Evolutionary conservation across 2,113 vertebrate genomes (phyloP), one percentile per base, ranked within the genome.

Genomic region (Osmerus mordax): DNA sequence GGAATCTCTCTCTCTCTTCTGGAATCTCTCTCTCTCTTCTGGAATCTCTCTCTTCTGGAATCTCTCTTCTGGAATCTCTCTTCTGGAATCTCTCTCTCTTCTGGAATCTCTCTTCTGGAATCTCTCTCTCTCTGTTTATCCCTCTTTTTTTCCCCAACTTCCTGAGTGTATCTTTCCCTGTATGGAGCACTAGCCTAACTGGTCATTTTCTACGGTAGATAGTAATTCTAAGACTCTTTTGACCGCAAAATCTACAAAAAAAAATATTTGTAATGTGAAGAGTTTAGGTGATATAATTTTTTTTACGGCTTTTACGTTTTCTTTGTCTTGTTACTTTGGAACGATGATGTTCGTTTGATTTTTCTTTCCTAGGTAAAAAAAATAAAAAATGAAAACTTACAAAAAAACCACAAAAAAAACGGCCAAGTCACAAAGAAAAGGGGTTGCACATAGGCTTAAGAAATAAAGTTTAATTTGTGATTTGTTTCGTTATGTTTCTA

Each of bases 361-460:
- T 90, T 88, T 93, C 92, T 86, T 95, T 94, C 87, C 92, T 94
- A 95, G 90, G 91, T 84, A 67, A 73, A 81, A 81, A 87, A 81
- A 93, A 52, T n/a, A 56, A 71, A 51, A 25, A 52, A 41, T n/a
- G 41, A 19, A 36, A 65, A 51, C 9, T 14, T 63, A 15, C 19
- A 69, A 74, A 86, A 76, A 64, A 65, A 72, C n/a, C 64, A 36
- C 67, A 51, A 41, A 69, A 65, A 59, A 82, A 87, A 76, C 85
- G 87, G 85, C 86, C 85, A 98, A 98, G 95, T 98, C 96, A 96
- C 96, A 96, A 96, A 95, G 95, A 96, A 94, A 94, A 96, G 95
- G 95, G 94, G 95, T 98, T 98, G 97, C 97, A 98, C 97, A 98
- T 97, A 97, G 95, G 97, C 93, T 90, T 96, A 95, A 94, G 94